Conservation (phyloP, 2,888 invertebrate genomes). For the Drosophila neoperkinsi region DNA sequence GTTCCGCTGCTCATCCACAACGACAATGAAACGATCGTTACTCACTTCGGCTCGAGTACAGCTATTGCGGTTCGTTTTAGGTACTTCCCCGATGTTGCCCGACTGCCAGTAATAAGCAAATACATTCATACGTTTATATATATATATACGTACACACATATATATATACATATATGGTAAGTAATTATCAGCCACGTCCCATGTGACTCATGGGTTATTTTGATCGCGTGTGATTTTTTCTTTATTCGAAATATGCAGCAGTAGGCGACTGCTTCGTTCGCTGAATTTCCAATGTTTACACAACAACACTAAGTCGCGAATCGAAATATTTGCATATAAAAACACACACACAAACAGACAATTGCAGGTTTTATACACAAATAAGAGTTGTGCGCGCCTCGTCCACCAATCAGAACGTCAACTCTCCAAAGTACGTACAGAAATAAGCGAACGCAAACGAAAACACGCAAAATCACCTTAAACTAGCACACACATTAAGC, state of each 20-base stretch:
- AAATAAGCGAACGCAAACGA: constrained; percentile 47
- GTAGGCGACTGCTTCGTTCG: constrained; percentile 26
- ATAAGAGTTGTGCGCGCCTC: constrained; percentile 2
- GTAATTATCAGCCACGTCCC: constrained; percentile 63
- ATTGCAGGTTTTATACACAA: constrained; percentile 1
- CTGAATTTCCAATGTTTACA: constrained; percentile 60
- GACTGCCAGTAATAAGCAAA: constrained; percentile 35
- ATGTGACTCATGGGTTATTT: constrained; percentile 77
- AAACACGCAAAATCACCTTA: constrained; percentile 28
- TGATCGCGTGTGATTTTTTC: constrained; percentile 63
- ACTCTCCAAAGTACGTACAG: constrained; percentile 40
- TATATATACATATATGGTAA: background rate
- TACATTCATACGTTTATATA: background rate
- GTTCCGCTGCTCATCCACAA: constrained; percentile 42
- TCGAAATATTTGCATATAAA: constrained; percentile 27
- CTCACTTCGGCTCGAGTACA: constrained; percentile 31
- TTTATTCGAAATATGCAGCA: constrained; percentile 8
- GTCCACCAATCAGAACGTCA: constrained; percentile 24
- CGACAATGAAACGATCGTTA: constrained; percentile 56
- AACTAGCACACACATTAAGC: background rate
- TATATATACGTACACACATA: background rate
- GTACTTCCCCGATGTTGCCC: constrained; percentile 73
- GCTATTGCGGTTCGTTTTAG: constrained; percentile 44
- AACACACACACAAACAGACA: constrained; percentile 2
- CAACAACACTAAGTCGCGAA: constrained; percentile 27